Evolutionary conservation across 2,113 vertebrate species (phyloP).

Genomic region (Colaptes auratus): DNA sequence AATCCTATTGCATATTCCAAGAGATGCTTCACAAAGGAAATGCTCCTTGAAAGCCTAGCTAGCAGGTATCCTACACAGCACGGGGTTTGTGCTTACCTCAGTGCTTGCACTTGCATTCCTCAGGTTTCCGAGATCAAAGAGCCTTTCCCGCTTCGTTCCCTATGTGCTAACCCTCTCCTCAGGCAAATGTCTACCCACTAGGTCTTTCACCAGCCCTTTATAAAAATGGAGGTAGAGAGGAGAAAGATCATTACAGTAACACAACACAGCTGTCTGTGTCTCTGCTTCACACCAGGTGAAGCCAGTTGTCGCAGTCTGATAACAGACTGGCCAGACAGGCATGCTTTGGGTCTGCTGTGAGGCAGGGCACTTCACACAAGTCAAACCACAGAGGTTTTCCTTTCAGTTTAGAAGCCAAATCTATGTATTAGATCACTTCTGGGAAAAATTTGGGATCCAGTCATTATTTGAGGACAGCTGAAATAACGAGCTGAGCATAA

Average conservation of each 20-base stretch:
- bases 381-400: rapidly evolving
- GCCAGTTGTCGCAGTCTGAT: rapidly evolving
- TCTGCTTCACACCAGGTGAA: rapidly evolving
- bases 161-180: rapidly evolving
- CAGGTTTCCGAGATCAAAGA: neutral
- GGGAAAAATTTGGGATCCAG: rapidly evolving
- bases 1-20: neutral
- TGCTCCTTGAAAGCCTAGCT: neutral
- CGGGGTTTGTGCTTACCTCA: neutral
- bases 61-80: neutral
- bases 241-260: no score
- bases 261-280: neutral
- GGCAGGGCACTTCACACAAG: neutral
- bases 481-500: neutral
- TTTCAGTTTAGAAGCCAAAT: neutral
- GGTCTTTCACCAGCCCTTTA: neutral
- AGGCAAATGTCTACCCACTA: no score
- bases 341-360: rapidly evolving
- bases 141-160: neutral
- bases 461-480: neutral
- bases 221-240: neutral
- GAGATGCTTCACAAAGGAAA: neutral
- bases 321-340: neutral
- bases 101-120: neutral
- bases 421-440: neutral